Evolutionary conservation across 2,113 vertebrate genomes (phyloP), one percentile per base, ranked within the genome.

Genomic region (Toxotes chatareus): DNA sequence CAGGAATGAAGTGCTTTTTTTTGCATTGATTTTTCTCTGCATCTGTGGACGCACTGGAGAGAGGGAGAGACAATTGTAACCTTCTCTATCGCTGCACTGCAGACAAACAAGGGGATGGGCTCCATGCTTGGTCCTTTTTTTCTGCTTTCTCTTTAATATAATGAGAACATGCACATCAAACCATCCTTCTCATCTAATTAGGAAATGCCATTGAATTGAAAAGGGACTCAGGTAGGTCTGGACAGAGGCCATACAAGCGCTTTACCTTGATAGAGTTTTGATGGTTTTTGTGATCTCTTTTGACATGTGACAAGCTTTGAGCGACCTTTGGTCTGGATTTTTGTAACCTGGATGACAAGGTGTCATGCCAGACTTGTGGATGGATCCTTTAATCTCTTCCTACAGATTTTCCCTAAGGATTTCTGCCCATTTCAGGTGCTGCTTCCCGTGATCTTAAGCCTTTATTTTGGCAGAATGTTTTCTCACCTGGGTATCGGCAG

Each of bases 1-100:
- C 91, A 83, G 86, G 89, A 92, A 92, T 93, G 66, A 92, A 92
- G 83, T 91, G 90, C 89, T 92, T 93, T 94, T 27, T 90, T 85
- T 73, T 79, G 73, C 80, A 95, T 94, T 5, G 92, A 94, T 93
- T 90, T 90, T 11, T 0, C 61, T 79, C 60, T 65, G 72, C 76
- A 82, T 87, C 68, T 72, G 64, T 62, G 55, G 56, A 83, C 17
- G 53, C 70, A 59, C 57, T 21, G 40, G 70, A 70, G 68, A 82
- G 84, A 76, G 60, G 47, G 68, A 75, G 60, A 89, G 87, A 90
- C 75, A 80, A 78, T 75, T 77, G 63, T 77, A 86, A 81, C 86
- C 70, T 80, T 76, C 75, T 66, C 70, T 75, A 59, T 86, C 9
- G n/a, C 85, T 80, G 78, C 67, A 72, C 73, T 86, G 87, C 86